Evolutionary conservation across 1,140 invertebrate genomes (phyloP), one percentile per base, ranked within the genome.

Genomic region (Caenorhabditis inopinata): DNA sequence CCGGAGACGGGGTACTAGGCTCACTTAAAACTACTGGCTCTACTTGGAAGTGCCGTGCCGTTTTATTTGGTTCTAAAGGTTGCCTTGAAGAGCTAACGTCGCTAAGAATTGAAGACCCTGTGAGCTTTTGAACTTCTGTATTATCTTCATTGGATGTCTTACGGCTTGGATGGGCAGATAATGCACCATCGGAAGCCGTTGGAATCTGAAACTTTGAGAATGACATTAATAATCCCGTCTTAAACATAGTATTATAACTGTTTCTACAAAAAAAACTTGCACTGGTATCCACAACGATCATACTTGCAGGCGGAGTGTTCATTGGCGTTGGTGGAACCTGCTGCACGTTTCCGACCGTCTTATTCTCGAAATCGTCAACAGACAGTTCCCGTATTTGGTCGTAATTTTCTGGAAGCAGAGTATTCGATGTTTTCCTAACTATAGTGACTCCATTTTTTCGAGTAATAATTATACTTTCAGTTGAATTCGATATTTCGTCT

Each of bases 401-500:
- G 38, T 68, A 68, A 21, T 42, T 68, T 11, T 42, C 58, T 2
- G 32, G 58, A 38, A 68, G 58, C 4, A 68, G 32, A 11, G 32
- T n/a, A 16, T 68, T 68, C 32, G 58, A 68, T 9, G 58, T 68
- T n/a, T 68, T 68, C n/a, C 58, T 29, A 21, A 68, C 58, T 9
- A 68, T 68, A 2, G 58, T 68, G 5, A 68, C 58, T 9, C 58
- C 58, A 38, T 68, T 68, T 25, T 68, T 68, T 25, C 58, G 58
- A 68, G 58, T 68, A 18, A 68, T 68, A n/a, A 68, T 68, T n/a
- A 68, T 68, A 38, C 58, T 68, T 68, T 68, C 58, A 1, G 58
- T 29, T 35, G 58, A 68, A 21, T 68, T 42, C 9, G 58, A 38
- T 21, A 38, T 9, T 5, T 38, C 58, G 38, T 68, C 58, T 32